A percentile compares a stretch with the other conserved stretches of the same genome.
phyloP scores from a whole-genome alignment of 2,113 vertebrate genomes.

The Chamaetylas fuelleborni region DNA sequence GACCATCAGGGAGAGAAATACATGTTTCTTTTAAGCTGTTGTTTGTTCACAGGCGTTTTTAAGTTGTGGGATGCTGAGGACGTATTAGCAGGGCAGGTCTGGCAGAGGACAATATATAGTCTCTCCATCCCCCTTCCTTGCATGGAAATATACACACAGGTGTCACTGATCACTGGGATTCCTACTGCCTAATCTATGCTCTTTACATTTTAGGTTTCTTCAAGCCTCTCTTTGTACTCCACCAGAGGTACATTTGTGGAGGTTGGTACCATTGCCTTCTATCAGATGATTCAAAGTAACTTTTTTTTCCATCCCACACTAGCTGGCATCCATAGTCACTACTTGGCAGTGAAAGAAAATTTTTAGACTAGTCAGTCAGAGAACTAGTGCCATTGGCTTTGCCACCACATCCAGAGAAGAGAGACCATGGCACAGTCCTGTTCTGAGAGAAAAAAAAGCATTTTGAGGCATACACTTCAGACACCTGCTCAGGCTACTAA shows the following conservation, averaged over 20 bases:
- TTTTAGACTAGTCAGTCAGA: not conserved
- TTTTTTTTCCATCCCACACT: not conserved
- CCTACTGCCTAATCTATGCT: not conserved
- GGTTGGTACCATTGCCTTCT: not conserved
- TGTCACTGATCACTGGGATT: not conserved
- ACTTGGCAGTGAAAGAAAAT: not conserved
- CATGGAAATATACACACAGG: not conserved
- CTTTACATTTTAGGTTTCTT: not conserved
- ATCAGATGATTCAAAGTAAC: not conserved
- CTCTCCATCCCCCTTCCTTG: not conserved
- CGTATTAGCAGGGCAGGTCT: not conserved
- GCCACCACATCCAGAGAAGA: not conserved
- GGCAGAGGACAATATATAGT: not conserved
- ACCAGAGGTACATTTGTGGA: not conserved
- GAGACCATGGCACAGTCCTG: not conserved
- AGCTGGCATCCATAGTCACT: not conserved
- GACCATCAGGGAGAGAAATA: conserved; percentile 8
- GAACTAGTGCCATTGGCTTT: not conserved
- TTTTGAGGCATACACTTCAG: not conserved
- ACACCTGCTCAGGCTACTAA: not conserved
- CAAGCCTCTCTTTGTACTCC: not conserved
- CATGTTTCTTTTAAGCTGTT: not conserved
- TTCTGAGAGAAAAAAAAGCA: not conserved
- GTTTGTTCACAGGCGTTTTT: not conserved
- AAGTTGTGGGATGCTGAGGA: not conserved